Evolutionary conservation across 2,888 invertebrate genomes (phyloP), one percentile per base, ranked within the genome.

Genomic region (Zelleria hepariella): DNA sequence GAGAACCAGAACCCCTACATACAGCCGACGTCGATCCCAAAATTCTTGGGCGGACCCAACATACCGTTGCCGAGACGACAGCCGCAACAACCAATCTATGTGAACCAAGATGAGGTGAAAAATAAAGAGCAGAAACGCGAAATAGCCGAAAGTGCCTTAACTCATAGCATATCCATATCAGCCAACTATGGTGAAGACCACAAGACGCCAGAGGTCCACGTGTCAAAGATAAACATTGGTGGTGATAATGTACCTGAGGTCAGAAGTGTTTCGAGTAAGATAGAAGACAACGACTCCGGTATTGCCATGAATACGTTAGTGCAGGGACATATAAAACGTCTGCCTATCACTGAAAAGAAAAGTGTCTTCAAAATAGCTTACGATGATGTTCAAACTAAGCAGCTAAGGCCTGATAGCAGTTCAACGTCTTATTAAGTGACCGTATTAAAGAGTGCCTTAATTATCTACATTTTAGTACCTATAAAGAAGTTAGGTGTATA

Each of bases 331-430:
- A 89, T 91, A 7, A 91, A 91, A 63, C 86, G 93, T 63, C 90
- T 93, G 68, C 91, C 93, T 20, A 93, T 93, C 62, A 92, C 93
- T 4, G 96, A 96, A 71, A 97, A 97, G 85, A 96, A 97, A 75
- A 97, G 96, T 74, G 94, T 97, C 26, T 97, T 97, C 73, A 96
- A 96, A 6, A 97, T 97, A 66, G 96, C 96, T 0, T 97, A 97
- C 74, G 95, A 95, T 71, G 96, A 96, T 71, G 95, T 97, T 69
- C 94, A 95, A 66, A 96, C 96, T 0, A 94, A 94, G 71, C 94
- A 95, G 73, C 86, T 96, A 59, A 86, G 94, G 70, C 93, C 95
- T 20, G 95, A 95, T 65, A 95, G 94, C 75, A 93, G 93, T 68
- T 93, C 94, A 5, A 94, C 95, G 52, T 94, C 94, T 27, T 87